These are phyloP conservation scores for Magallana angulata DNA, from an alignment of 1,140 invertebrate species.

Conservation along the genomic window DNA sequence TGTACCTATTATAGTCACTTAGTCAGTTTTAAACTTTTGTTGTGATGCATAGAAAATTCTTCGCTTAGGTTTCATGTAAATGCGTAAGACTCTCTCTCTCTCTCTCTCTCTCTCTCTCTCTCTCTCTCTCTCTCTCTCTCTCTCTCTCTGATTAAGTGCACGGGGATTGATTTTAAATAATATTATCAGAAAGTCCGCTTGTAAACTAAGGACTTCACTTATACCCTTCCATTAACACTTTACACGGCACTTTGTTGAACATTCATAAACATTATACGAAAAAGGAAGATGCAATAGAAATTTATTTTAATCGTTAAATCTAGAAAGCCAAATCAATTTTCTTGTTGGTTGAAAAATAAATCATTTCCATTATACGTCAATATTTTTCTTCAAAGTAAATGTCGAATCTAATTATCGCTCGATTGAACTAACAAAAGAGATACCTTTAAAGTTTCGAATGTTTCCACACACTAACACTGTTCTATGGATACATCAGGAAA, in stretches of 20 bases:
- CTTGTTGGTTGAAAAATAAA: background rate
- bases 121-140: no score
- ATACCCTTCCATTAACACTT: conserved; percentile 7
- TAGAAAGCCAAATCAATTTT: background rate
- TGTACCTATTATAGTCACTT: no score
- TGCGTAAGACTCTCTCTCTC: no score
- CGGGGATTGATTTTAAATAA: background rate
- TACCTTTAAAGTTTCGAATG: background rate
- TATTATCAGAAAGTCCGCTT: background rate
- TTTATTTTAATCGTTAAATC: background rate
- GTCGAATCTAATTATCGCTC: background rate
- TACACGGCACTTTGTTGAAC: background rate
- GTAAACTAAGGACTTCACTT: background rate
- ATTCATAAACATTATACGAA: background rate
- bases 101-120: no score
- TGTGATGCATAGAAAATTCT: no score
- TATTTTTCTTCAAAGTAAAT: conserved; percentile 2
- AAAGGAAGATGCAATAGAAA: background rate
- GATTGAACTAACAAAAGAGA: background rate
- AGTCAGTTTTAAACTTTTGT: no score
- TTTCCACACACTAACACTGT: background rate
- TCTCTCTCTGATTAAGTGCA: background rate
- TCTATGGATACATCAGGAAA: no score
- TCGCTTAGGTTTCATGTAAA: no score
- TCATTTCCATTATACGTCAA: background rate